These are phyloP conservation scores for Rostratula benghalensis DNA, from an alignment of 2,113 vertebrate genomes.

Conservation along the genomic window DNA sequence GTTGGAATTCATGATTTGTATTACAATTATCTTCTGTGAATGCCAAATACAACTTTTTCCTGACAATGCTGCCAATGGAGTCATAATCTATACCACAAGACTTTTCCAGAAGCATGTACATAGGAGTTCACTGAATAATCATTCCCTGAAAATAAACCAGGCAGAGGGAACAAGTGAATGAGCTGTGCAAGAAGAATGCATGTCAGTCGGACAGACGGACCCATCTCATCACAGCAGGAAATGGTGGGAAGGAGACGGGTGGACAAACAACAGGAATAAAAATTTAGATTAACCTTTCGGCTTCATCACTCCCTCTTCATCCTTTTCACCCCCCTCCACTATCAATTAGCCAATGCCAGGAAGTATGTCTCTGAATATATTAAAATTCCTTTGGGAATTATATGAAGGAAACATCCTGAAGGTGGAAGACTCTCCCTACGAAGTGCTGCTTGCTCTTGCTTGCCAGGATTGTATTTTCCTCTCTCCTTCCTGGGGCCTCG, in stretches of 20 bases:
- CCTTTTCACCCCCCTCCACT: not conserved
- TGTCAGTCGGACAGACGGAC: not conserved
- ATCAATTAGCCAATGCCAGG: not conserved
- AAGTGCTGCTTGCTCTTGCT: not conserved
- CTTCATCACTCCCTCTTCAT: not conserved
- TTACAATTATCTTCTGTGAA: slow-evolving; percentile 15
- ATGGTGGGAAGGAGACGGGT: slow-evolving; percentile 19
- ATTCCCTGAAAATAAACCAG: slow-evolving; percentile 44
- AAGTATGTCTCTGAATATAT: not conserved
- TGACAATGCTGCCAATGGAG: slow-evolving; percentile 9
- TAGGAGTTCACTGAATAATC: slow-evolving; percentile 33
- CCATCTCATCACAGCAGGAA: slow-evolving; percentile 13
- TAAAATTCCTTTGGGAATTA: not conserved
- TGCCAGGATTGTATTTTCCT: not conserved
- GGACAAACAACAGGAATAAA: not conserved
- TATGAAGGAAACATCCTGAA: not conserved
- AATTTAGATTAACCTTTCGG: not conserved
- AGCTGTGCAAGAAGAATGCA: slow-evolving; percentile 3
- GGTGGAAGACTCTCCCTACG: not conserved
- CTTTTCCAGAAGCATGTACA: slow-evolving; percentile 54
- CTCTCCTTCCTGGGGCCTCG: not conserved
- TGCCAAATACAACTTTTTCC: slow-evolving; percentile 46
- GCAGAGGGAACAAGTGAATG: slow-evolving; percentile 44
- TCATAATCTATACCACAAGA: slow-evolving; percentile 52
- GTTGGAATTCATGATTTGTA: slow-evolving; percentile 16